Base-by-base conservation (phyloP, 2,888 invertebrate species). In the Sabatieria punctata region DNA sequence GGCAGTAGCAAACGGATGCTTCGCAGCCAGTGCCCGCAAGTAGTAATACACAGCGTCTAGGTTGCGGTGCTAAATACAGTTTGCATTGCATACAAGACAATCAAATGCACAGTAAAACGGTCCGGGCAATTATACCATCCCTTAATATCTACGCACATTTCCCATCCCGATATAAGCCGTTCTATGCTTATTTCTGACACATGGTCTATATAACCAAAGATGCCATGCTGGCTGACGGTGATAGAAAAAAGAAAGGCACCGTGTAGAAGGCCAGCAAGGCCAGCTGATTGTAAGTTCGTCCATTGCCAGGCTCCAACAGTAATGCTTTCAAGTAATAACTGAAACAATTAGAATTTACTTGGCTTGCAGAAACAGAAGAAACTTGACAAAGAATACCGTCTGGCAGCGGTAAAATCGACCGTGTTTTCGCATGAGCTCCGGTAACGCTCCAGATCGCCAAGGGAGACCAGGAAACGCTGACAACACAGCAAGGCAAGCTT, bases 1-100 rank as follows among this genome's bases (percentile, higher is more conserved):
- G n/a, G 89, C 88, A 1, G 88, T 85, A 54, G 79, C 78, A 64
- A 88, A 82, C 1, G 89, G 85, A 75, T 86, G 88, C 37, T 86
- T 84, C 48, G 88, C 83, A 77, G 86, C 83, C 57, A 91, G 72
- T 68, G 89, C 88, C 58, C 91, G 76, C 82, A 88, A 85, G 65
- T 88, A 89, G 69, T 83, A 89, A 69, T 89, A 93, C 4, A 91
- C 84, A n/a, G 89, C 88, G 68, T 91, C 91, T 54, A 91, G 73
- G 73, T 84, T 85, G 62, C 85, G 76, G 70, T 82, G 79, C 86
- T 89, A 71, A 44, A 76, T 75, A 47, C 59, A 46, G 54, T 47
- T n/a, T n/a, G n/a, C n/a, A n/a, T n/a, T n/a, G n/a, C n/a, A 33
- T 15, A 30, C 30, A 30, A 30, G 30, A 30, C 8, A 30, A 8